Evolutionary conservation across 2,113 vertebrate genomes (phyloP), one percentile per base, ranked within the genome.

Genomic region (Grantiella picta): DNA sequence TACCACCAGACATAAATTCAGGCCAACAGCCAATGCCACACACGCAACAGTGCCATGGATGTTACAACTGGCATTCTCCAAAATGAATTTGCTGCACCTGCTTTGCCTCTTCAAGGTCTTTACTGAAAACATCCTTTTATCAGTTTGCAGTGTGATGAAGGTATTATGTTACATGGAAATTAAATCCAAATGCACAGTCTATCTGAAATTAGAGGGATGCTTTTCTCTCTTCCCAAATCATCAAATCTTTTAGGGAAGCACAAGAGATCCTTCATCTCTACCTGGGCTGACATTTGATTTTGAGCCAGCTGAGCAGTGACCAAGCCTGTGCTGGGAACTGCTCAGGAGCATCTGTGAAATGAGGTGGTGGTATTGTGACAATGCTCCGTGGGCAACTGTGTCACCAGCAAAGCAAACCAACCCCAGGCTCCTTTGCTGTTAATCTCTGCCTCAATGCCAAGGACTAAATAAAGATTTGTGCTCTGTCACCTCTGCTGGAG

Each of bases 401-500:
- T 21, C 78, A 71, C 61, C 87, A 93, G 56, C 82, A 91, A 91
- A 85, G 27, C 80, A 92, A 89, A 8, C 82, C 72, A 71, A 66
- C 49, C 42, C 3, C 65, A 85, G 53, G 49, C 61, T 80, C 47
- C 72, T 90, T 57, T 94, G 78, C 6, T 92, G 78, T 29, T 72
- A 56, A 94, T 42, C 54, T 73, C 54, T 10, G 7, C 52, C 29
- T 47, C 42, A 60, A 60, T 28, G 49, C 52, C 89, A 78, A 85
- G 82, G 60, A 71, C 68, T 72, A 78, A 86, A 93, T 69, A 77
- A 79, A 91, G 81, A 59, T 76, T 85, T 85, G 84, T 91, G 90
- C 75, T 73, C 72, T 79, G 65, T 40, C 78, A 82, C 65, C 53
- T 66, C 45, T 77, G 56, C 40, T 49, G 72, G 40, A 12, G 2